phyloP scores from a whole-genome alignment of 2,113 vertebrate genomes.

The Osmerus mordax region DNA sequence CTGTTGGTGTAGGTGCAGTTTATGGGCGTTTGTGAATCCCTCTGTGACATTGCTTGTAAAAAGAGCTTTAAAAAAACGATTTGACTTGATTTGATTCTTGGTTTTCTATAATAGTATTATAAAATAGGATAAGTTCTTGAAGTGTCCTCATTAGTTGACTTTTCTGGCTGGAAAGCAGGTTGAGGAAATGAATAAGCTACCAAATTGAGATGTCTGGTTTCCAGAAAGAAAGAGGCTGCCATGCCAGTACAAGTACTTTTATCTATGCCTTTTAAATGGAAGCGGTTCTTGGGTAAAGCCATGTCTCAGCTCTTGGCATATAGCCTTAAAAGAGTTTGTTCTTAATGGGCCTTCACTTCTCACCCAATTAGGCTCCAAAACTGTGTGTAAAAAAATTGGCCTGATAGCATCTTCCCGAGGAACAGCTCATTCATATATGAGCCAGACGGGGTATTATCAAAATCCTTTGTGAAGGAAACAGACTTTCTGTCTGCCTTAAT shows the following conservation, averaged over 20 bases:
- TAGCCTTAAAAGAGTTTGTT: conserved; percentile 40
- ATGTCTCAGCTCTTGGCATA: conserved; percentile 45
- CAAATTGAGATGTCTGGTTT: neutral
- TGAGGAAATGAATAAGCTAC: neutral
- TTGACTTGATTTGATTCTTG: no score
- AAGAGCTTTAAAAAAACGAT: no score
- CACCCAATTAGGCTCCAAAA: conserved; percentile 70
- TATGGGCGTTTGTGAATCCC: no score
- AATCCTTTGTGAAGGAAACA: conserved; percentile 59
- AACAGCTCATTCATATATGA: conserved; percentile 68
- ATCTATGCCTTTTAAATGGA: conserved; percentile 40
- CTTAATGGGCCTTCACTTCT: conserved; percentile 58
- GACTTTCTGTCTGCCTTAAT: conserved; percentile 60
- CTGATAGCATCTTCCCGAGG: conserved; percentile 34
- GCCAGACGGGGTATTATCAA: conserved; percentile 69
- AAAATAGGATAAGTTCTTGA: no score
- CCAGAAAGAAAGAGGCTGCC: conserved; percentile 3
- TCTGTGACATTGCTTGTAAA: no score
- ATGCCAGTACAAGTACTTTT: conserved; percentile 12
- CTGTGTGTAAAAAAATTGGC: conserved; percentile 58
- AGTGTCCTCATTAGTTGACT: neutral
- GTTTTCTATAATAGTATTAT: no score
- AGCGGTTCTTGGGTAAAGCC: conserved; percentile 27
- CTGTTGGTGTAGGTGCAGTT: no score
- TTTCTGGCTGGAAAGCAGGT: neutral